These are phyloP conservation scores for Peromyscus nudipes DNA, from an alignment of 2,797 vertebrate species.

Conservation along the genomic window DNA sequence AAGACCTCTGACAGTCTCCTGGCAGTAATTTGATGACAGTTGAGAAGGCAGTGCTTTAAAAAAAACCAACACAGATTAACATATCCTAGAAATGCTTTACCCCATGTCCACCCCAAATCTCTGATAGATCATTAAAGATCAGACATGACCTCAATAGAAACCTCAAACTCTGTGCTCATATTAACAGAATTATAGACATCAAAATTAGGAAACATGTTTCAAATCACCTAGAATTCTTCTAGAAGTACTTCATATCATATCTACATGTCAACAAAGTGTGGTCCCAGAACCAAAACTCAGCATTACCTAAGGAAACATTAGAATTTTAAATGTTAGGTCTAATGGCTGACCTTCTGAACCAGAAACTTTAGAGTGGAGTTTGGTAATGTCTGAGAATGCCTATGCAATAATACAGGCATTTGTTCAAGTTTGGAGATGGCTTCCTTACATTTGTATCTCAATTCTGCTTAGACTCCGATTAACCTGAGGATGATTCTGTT, in stretches of 20 bases:
- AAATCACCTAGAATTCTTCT: background rate
- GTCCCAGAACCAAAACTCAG: background rate
- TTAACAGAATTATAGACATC: background rate
- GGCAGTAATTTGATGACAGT: constrained; percentile 54
- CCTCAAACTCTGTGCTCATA: background rate
- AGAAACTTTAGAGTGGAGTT: background rate
- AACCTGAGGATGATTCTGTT: background rate
- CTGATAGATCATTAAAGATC: background rate
- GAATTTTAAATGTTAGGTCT: background rate
- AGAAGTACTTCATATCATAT: background rate
- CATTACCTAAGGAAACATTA: background rate
- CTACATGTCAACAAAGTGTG: background rate
- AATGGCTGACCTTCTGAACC: background rate
- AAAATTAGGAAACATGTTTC: background rate
- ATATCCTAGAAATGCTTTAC: background rate
- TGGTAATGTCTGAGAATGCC: background rate
- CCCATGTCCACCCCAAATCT: background rate
- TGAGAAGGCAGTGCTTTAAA: constrained; percentile 52
- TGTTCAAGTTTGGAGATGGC: background rate
- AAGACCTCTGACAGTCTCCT: constrained; percentile 48
- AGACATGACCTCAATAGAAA: background rate
- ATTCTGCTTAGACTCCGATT: background rate
- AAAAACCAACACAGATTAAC: constrained; percentile 40
- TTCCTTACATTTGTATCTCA: background rate
- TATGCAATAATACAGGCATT: background rate